Conservation (phyloP, 1,140 invertebrate species). For the Lepidostoma basale region DNA sequence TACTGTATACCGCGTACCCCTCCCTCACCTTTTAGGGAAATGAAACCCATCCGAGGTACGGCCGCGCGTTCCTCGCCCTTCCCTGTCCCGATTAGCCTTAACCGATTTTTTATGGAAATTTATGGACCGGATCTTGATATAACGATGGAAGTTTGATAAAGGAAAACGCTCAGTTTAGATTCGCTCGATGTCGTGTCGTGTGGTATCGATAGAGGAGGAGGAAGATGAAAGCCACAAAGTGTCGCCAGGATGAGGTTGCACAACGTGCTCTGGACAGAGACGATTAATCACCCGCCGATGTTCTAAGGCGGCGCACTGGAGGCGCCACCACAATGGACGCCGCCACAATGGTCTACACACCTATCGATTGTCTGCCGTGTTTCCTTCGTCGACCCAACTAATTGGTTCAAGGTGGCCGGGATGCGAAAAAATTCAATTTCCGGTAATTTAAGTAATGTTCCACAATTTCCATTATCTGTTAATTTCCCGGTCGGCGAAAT, state of each 20-base stretch:
- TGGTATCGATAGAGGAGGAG: no score
- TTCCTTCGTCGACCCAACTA: no score
- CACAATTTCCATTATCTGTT: slow-evolving; percentile 10
- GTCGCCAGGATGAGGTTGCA: no score
- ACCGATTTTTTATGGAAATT: slow-evolving; percentile 9
- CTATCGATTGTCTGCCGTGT: no score
- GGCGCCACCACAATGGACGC: no score
- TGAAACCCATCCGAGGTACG: slow-evolving; percentile 22
- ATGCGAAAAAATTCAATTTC: background rate
- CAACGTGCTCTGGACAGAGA: no score
- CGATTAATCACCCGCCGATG: no score
- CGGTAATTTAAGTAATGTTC: background rate
- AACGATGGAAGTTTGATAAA: slow-evolving; percentile 15
- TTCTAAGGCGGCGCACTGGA: no score
- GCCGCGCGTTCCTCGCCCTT: background rate
- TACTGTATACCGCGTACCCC: no score
- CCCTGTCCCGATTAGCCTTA: background rate
- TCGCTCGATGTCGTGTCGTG: no score
- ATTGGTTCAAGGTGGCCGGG: slow-evolving; percentile 1
- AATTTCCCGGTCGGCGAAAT: background rate
- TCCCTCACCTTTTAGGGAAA: slow-evolving; percentile 28
- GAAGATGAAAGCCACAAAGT: no score
- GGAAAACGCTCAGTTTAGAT: background rate
- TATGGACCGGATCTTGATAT: background rate
- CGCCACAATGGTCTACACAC: no score